Evolutionary conservation across 2,113 vertebrate species (phyloP), one percentile per base, ranked within the genome.

Genomic region (Oryctolagus cuniculus): DNA sequence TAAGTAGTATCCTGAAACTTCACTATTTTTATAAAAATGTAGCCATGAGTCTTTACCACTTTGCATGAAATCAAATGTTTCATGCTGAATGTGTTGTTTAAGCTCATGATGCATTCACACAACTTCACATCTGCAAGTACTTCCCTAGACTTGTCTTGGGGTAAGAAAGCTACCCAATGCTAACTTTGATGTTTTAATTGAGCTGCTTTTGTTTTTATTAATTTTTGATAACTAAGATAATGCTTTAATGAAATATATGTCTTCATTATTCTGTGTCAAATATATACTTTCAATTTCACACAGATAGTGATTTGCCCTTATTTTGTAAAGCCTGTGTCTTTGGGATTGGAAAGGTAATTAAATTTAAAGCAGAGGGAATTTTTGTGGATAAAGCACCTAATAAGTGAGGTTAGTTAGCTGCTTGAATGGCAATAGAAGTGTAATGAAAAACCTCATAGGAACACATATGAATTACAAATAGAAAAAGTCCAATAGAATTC

Each of bases 391-490:
- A 95, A 94, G 29, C 29, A 91, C 61, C 85, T 95, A 97, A 94
- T 95, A 95, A 97, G 96, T 91, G 85, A 96, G 58, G 92, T 95
- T 97, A 97, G 95, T 97, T 97, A 96, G 86, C 34, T 94, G 58
- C 93, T 66, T 95, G 91, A 95, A 93, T 91, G 69, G 70, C 80
- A 96, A 84, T 93, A 89, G 13, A 10, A 27, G 19, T 93, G 82
- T 94, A 96, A 97, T 94, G 95, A 66, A 92, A 95, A 96, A 31
- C n/a, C 64, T 79, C 69, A 81, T 79, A 96, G 61, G 85, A 91
- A 89, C 6, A 90, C n/a, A 64, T 11, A 75, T 58, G 72, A 96
- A 95, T 96, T 97, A 95, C 77, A 84, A 96, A 83, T 27, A 88
- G 70, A 92, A 72, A 29, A 90, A 85, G 87, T 96, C 78, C 31